A percentile compares a stretch with the other conserved stretches of the same genome.
phyloP scores from a whole-genome alignment of 2,113 vertebrate genomes.

The Orycteropus afer region DNA sequence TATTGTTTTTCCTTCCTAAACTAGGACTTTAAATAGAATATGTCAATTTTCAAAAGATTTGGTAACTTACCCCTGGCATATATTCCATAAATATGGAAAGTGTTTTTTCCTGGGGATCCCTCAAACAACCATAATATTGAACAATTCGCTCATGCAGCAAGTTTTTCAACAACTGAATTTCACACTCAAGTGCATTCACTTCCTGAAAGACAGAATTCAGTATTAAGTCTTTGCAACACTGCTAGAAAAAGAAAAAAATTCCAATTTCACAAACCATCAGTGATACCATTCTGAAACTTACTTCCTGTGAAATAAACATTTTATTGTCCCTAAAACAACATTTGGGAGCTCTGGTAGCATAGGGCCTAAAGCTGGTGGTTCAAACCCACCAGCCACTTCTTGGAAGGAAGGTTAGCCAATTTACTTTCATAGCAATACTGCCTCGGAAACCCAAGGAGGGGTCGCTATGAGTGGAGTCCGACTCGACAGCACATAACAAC shows the following conservation, averaged over 20 bases:
- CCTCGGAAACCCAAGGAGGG: no score
- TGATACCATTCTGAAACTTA: constrained; percentile 53
- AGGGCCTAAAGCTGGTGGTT: no score
- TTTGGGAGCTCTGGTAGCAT: no score
- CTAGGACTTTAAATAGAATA: not conserved
- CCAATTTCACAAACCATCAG: not conserved
- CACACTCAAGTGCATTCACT: constrained; percentile 98
- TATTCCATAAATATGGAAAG: constrained; percentile 99
- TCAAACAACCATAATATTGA: constrained; percentile 98
- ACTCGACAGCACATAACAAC: no score
- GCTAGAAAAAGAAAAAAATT: constrained; percentile 18
- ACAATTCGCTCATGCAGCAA: constrained; percentile 97
- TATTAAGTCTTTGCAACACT: constrained; percentile 30
- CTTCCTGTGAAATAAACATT: constrained; percentile 33
- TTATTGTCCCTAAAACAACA: not conserved
- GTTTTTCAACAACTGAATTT: constrained; percentile 99
- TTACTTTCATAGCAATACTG: no score
- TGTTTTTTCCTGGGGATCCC: constrained; percentile 94
- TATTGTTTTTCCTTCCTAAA: not conserved
- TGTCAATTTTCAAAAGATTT: not conserved
- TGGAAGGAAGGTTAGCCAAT: no score
- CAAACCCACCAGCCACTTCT: no score
- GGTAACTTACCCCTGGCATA: constrained; percentile 95
- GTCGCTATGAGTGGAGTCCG: no score
- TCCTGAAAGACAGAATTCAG: constrained; percentile 87